Evolutionary conservation across 2,888 invertebrate genomes (phyloP).

Genomic region (Pterostichus niger): DNA sequence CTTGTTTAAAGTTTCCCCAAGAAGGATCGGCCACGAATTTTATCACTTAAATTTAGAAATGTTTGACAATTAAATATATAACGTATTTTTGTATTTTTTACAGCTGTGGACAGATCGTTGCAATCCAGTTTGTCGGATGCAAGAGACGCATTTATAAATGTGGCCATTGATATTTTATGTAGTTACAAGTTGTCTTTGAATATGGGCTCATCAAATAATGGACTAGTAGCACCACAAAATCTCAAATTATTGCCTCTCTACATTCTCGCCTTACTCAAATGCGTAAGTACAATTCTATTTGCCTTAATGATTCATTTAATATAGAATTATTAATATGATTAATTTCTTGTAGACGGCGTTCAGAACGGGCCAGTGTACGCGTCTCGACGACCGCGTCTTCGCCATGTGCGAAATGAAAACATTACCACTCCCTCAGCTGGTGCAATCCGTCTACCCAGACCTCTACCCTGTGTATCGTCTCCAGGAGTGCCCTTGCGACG

Average conservation of each 20-base stretch:
- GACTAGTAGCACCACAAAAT: conserved; percentile 87
- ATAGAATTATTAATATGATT: not conserved
- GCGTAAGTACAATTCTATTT: conserved; percentile 79
- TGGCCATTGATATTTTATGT: conserved; percentile 92
- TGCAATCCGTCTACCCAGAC: conserved; percentile 94
- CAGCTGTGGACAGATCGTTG: conserved; percentile 94
- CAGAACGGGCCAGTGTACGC: conserved; percentile 91
- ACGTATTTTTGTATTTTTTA: conserved; percentile 66
- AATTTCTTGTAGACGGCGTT: conserved; percentile 87
- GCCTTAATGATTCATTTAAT: too few species aligned
- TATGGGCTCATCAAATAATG: conserved; percentile 80
- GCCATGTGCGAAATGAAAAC: conserved; percentile 97
- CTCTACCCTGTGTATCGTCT: conserved; percentile 92
- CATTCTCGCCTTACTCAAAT: conserved; percentile 93
- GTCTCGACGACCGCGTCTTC: conserved; percentile 94
- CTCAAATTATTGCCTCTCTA: conserved; percentile 92
- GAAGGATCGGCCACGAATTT: too few species aligned
- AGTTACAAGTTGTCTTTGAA: conserved; percentile 85
- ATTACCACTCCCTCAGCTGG: conserved; percentile 87
- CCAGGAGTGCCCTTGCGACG: conserved; percentile 75
- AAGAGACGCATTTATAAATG: conserved; percentile 97
- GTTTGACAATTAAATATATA: too few species aligned
- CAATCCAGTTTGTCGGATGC: conserved; percentile 94
- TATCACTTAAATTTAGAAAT: too few species aligned
- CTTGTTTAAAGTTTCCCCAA: too few species aligned